A percentile compares a stretch with the other conserved stretches of the same genome.
These are phyloP conservation scores for Sylvietta virens DNA, from an alignment of 2,113 vertebrate genomes.

Conservation along the genomic window DNA sequence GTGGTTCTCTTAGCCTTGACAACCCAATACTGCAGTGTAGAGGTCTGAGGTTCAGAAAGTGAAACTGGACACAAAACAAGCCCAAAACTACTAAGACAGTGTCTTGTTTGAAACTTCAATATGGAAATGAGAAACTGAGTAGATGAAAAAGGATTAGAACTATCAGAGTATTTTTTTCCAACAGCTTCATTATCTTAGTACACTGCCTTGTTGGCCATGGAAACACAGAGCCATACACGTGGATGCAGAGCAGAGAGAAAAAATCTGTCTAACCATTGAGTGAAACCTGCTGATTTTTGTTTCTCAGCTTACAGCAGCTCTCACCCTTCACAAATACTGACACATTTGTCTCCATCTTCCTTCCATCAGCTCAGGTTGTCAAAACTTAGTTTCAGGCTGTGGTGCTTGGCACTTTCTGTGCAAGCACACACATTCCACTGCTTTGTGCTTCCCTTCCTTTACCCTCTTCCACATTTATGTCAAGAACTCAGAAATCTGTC, in stretches of 20 bases:
- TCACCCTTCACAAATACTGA: neutral
- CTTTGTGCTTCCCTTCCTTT: neutral
- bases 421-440: neutral
- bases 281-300: neutral
- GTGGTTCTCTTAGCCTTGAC: neutral
- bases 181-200: neutral
- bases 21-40: neutral
- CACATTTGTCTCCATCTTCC: neutral
- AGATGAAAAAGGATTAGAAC: neutral
- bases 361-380: slow-evolving; percentile 6
- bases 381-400: neutral
- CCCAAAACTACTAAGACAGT: fast-evolving
- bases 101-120: neutral
- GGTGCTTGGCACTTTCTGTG: neutral
- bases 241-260: neutral
- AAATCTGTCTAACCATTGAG: neutral
- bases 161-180: neutral
- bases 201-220: neutral
- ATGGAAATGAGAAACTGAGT: neutral
- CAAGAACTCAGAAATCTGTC: neutral
- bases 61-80: neutral
- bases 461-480: neutral
- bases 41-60: neutral
- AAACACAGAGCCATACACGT: neutral
- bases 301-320: neutral